phyloP scores from a whole-genome alignment of 2,888 invertebrate species.

The Yponomeuta evonymella region DNA sequence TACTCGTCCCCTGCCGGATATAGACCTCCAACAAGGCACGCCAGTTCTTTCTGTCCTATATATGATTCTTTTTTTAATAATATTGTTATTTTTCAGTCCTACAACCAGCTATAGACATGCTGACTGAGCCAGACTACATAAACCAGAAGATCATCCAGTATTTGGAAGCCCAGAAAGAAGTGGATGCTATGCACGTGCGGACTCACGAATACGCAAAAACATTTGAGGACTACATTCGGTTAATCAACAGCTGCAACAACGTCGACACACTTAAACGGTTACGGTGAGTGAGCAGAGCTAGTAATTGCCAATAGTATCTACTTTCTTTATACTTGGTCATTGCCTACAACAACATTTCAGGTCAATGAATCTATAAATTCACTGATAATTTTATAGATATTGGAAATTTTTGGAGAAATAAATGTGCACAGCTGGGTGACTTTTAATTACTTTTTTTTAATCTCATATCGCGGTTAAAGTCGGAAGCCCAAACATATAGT shows the following conservation, averaged over 20 bases:
- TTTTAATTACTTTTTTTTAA: too few species aligned
- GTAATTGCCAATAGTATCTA: conserved; percentile 23
- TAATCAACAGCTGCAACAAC: conserved; percentile 88
- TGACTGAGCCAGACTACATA: conserved; percentile 94
- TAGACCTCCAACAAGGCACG: too few species aligned
- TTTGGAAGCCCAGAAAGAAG: conserved; percentile 86
- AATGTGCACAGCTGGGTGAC: too few species aligned
- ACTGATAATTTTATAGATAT: too few species aligned
- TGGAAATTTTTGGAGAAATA: too few species aligned
- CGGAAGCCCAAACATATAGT: too few species aligned
- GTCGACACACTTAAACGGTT: conserved; percentile 89
- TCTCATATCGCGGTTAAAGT: too few species aligned
- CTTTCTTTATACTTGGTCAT: not conserved
- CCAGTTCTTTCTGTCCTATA: too few species aligned
- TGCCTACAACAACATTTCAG: too few species aligned
- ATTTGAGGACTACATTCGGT: conserved; percentile 91
- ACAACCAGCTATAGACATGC: conserved; percentile 86
- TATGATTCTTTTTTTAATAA: not conserved
- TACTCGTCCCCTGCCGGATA: too few species aligned
- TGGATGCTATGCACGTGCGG: conserved; percentile 85
- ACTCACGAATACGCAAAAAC: conserved; percentile 92
- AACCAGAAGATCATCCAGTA: conserved; percentile 91
- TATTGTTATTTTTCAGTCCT: conserved; percentile 75
- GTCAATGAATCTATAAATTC: too few species aligned
- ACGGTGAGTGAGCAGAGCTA: conserved; percentile 66